phyloP scores from a whole-genome alignment of 2,888 invertebrate genomes.

The Oxyteleia sp. region DNA sequence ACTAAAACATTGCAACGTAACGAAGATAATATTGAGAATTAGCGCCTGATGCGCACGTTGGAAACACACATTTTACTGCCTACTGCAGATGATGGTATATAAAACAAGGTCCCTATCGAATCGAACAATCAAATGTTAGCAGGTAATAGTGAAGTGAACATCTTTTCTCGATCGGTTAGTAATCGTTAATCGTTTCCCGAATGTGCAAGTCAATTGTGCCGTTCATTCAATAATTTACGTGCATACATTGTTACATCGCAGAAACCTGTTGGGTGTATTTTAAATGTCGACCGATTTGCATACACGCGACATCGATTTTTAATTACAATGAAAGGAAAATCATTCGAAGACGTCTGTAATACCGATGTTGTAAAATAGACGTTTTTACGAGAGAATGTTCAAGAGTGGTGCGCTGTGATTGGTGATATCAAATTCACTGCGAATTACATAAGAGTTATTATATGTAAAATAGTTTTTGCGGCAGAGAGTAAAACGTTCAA shows the following conservation, averaged over 20 bases:
- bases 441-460: too few species aligned
- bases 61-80: slow-evolving; percentile 61
- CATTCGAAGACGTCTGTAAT: too few species aligned
- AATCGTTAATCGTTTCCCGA: slow-evolving; percentile 48
- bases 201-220: not conserved
- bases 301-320: slow-evolving; percentile 7
- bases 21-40: slow-evolving; percentile 50
- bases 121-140: slow-evolving; percentile 71
- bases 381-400: too few species aligned
- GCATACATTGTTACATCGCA: not conserved
- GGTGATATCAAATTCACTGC: too few species aligned
- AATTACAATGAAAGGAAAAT: not conserved
- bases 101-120: slow-evolving; percentile 72
- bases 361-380: too few species aligned
- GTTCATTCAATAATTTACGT: slow-evolving; percentile 8
- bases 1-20: slow-evolving; percentile 41
- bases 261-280: slow-evolving; percentile 39
- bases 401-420: too few species aligned
- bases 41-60: slow-evolving; percentile 41
- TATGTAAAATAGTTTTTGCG: too few species aligned
- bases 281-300: slow-evolving; percentile 1
- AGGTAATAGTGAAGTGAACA: slow-evolving; percentile 65
- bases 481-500: too few species aligned
- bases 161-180: slow-evolving; percentile 58
- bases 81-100: slow-evolving; percentile 65